Base-by-base conservation (phyloP, 2,888 invertebrate genomes). In the Leptopilina myrica region DNA sequence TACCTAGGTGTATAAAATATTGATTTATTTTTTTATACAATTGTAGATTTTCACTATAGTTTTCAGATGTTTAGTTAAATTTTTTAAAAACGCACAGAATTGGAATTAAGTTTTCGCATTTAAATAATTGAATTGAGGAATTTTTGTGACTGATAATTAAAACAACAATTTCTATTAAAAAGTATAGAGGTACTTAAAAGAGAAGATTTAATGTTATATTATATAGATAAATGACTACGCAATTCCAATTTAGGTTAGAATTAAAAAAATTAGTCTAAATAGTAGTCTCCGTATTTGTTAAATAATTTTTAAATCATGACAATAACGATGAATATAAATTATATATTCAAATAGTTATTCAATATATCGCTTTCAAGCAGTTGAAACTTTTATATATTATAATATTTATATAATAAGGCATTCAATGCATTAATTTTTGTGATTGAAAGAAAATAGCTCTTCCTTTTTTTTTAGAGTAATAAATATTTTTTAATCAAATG, bases 181-280 rank as follows among this genome's bases (percentile, higher is more conserved):
- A 43, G n/a, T 53, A 73, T 53, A 73, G n/a, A n/a, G 73, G 73
- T 73, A 73, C 73, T 73, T 73, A 73, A 14, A 20, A 59, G 33
- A n/a, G 56, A 73, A 8, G 14, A 9, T n/a, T 53, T 40, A 53
- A 15, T 73, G 11, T 33, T 59, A 26, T 73, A 73, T 14, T 59
- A 73, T 56, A 26, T 73, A 33, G 49, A 49, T 11, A 73, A 73
- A 73, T 14, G 62, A 56, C n/a, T 73, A 20, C 20, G 20, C 20
- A 8, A 73, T 15, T n/a, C n/a, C 20, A n/a, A 15, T n/a, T 69
- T 26, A 33, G 9, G 5, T 73, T 56, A 73, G 73, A 8, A n/a
- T 8, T 73, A 56, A 53, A 14, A 73, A n/a, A 33, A 73, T 26
- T 26, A 33, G 14, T 56, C 33, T 20, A 20, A 20, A 20, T 56